Percentiles rank a stretch among this genome's conserved stretches.
phyloP scores from a whole-genome alignment of 2,888 invertebrate genomes.

The Drosophila mimica region DNA sequence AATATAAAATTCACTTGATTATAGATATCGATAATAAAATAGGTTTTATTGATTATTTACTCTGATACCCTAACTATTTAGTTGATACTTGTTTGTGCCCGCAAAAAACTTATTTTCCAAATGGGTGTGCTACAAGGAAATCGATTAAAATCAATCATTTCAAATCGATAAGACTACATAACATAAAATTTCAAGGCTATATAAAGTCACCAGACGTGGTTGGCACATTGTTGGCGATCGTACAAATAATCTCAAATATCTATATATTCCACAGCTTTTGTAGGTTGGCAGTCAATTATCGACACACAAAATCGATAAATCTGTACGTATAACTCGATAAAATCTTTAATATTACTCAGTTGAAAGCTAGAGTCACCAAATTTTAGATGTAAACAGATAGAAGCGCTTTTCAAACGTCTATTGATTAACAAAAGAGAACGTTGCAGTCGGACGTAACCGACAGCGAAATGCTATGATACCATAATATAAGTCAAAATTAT shows the following conservation, averaged over 20 bases:
- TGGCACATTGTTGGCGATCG: background rate
- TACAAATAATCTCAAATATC: background rate
- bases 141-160: background rate
- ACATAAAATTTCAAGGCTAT: background rate
- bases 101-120: too few species aligned
- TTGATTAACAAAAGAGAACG: too few species aligned
- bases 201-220: too few species aligned
- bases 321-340: background rate
- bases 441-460: too few species aligned
- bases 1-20: background rate
- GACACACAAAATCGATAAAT: background rate
- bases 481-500: too few species aligned
- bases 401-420: too few species aligned
- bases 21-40: background rate
- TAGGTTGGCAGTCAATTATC: rapidly evolving
- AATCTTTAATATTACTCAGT: rapidly evolving
- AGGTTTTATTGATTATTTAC: background rate
- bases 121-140: background rate
- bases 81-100: background rate
- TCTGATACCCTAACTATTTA: background rate
- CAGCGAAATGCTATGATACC: too few species aligned
- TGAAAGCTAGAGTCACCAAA: too few species aligned
- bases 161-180: background rate
- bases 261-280: background rate
- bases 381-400: too few species aligned